Evolutionary conservation across 1,140 invertebrate species (phyloP), one percentile per base, ranked within the genome.

Genomic region (Drosophila orosa): DNA sequence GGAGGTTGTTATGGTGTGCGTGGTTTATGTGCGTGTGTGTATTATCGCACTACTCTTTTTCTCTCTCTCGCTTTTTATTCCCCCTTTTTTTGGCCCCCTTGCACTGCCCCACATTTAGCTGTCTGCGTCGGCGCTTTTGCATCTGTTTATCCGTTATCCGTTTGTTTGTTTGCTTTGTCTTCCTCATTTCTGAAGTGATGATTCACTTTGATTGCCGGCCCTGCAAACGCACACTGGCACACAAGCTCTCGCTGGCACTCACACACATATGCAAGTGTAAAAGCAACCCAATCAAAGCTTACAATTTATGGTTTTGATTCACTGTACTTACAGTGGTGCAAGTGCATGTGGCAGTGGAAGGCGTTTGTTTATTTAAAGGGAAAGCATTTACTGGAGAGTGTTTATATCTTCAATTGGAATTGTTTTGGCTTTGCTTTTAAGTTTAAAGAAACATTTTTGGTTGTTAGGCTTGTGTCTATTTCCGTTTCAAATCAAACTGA

Each of bases 181-280:
- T 86, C 65, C 74, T 87, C 67, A 62, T 83, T 77, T 69, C 65
- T 74, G 66, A 80, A 89, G 72, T 73, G 84, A 89, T 80, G 80
- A 87, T 89, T 87, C 84, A 83, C 80, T 80, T 87, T 89, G 79
- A 74, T 79, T 78, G 65, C 55, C 67, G 61, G 48, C 65, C 60
- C 48, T 61, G 27, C 59, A 22, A 22, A 44, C 25, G 24, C 59
- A 59, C 52, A 54, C 50, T 52, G 48, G 8, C 29, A 10, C 19
- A 10, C 19, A 35, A n/a, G 19, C 50, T 54, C 19, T 35, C 31
- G 58, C 17, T 45, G 13, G 63, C 31, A 39, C 54, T 35, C 12
- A 15, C 35, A 15, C 35, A 58, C 42, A 27, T 33, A 35, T 17
- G 13, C 8, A 31, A 13, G 19, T n/a, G 48, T 24, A 24, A 35